These are phyloP conservation scores for Festucalex cinctus DNA, from an alignment of 2,113 vertebrate genomes.

Conservation along the genomic window DNA sequence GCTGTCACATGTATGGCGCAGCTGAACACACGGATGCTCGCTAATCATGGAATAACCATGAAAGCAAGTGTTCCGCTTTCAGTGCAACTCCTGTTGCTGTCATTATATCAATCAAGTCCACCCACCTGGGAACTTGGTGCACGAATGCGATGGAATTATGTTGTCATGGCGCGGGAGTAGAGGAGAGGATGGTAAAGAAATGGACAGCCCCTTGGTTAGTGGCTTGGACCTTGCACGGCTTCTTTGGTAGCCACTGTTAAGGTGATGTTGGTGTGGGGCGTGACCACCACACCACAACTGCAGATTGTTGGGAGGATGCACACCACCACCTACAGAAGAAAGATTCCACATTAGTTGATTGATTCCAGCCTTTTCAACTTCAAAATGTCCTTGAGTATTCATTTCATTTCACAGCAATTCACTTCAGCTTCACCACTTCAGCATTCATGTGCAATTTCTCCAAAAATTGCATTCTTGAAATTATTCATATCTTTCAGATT, in stretches of 20 bases:
- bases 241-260: constrained; percentile 40
- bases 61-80: constrained; percentile 31
- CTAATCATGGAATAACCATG: constrained; percentile 38
- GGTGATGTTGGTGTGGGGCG: constrained; percentile 52
- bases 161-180: constrained; percentile 84
- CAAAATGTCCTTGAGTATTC: too few relatives aligned
- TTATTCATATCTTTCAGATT: too few relatives aligned
- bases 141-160: constrained; percentile 75
- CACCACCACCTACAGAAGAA: constrained; percentile 67
- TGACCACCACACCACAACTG: constrained; percentile 48
- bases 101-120: constrained; percentile 11
- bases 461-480: too few relatives aligned
- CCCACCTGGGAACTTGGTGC: constrained; percentile 87
- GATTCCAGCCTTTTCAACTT: too few relatives aligned
- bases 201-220: constrained; percentile 84
- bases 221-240: constrained; percentile 63
- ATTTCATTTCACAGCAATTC: too few relatives aligned
- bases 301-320: constrained; percentile 64
- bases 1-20: constrained; percentile 49
- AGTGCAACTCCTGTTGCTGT: constrained; percentile 10
- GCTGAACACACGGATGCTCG: constrained; percentile 48
- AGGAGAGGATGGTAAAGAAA: constrained; percentile 92
- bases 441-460: too few relatives aligned
- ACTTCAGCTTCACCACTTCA: too few relatives aligned
- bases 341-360: background rate